Base-by-base conservation (phyloP, 2,888 invertebrate genomes). In the Nomada flava region DNA sequence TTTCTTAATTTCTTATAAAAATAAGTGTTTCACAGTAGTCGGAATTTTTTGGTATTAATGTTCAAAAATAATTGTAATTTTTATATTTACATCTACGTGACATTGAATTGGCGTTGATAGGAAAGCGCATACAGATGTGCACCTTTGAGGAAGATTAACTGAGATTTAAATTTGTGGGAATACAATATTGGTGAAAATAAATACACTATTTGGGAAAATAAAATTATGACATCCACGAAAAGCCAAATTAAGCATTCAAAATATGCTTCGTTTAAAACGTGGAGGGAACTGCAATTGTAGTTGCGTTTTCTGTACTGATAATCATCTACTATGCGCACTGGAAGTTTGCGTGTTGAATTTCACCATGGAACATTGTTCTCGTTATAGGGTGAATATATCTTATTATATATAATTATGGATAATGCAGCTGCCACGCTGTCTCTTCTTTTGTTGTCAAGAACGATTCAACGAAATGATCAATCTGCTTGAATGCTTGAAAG, bases 311-410 rank as follows among this genome's bases (percentile, higher is more conserved):
- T 69, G 59, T 72, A 50, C 23, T 2, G 36, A 60, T 50, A 44
- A 64, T 53, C 50, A 52, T 81, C 72, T 20, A n/a, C n/a, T 29
- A 44, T 26, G n/a, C 20, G n/a, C n/a, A 57, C 63, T 70, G 83
- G 82, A 82, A 62, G 83, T 82, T 55, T 57, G 72, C 72, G 62
- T 63, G 68, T 57, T 65, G 72, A 57, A 69, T 76, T 72, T 69
- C 64, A 65, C 75, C 55, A 75, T 60, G 42, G 20, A 69, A 68
- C 42, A 57, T 71, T 64, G 50, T 71, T 64, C 53, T 78, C 71
- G 64, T 15, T 47, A 55, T 20, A 69, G 59, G 76, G 72, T 81
- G 57, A n/a, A 63, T 75, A 79, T 82, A 82, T 83, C 83, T 79
- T 78, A 76, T 78, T 60, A 53, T 63, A 69, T 55, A 20, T 26